Evolutionary conservation across 2,113 vertebrate genomes (phyloP), one percentile per base, ranked within the genome.

Genomic region (Peromyscus californicus): DNA sequence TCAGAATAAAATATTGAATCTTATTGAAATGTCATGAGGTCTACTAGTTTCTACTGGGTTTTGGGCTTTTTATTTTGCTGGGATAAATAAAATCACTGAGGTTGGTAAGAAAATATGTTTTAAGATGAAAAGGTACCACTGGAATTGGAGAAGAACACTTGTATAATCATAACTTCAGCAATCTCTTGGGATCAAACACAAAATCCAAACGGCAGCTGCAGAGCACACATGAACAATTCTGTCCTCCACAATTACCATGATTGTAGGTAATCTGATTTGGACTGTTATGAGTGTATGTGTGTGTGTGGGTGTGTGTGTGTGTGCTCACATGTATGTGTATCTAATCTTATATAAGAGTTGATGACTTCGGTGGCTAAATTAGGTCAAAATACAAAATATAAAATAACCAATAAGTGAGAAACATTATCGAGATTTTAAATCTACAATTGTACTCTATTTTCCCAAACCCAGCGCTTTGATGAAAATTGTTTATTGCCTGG

Each of bases 401-500:
- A 98, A 98, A 99, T 98, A 98, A 97, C 97, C 99, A 98, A 99
- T 98, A 99, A 99, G 82, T 97, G 98, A 95, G 95, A 98, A 98
- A 99, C 96, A 99, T 99, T 99, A 99, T 98, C 90, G 98, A 99
- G 98, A 99, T 98, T 98, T 98, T 97, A 98, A 98, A 98, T 98
- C 97, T 95, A 98, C 98, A 98, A 98, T 99, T 98, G 98, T 97
- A 96, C 93, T 98, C 98, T 98, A 97, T 98, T 98, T 99, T 96
- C 91, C 96, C 97, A 98, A 98, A 98, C 91, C 95, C 74, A 95
- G 70, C 97, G 97, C 99, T 99, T 98, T 99, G 98, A 99, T 98
- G 98, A 99, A 99, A 99, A 99, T 99, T 98, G 98, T 98, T 99
- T 99, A 99, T 99, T 99, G 98, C 98, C 98, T 98, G 98, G 96